phyloP scores from a whole-genome alignment of 2,113 vertebrate genomes.

The Andinoacara biseriatus region DNA sequence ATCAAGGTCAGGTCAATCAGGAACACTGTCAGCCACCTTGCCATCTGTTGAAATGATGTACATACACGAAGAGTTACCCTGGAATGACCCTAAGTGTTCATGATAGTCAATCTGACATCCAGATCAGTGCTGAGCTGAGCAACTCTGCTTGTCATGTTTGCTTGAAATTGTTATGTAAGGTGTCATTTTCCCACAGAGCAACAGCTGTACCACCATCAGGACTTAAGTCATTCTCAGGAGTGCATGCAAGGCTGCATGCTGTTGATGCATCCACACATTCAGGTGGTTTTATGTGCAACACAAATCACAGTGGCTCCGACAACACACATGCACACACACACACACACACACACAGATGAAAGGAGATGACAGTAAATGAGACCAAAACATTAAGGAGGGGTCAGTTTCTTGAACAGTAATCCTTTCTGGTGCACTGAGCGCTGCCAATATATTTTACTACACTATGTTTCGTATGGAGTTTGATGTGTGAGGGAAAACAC shows the following conservation, averaged over 20 bases:
- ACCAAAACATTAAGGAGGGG: background rate
- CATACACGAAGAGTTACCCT: slow-evolving; percentile 23
- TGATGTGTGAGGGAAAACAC: background rate
- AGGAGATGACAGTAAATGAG: background rate
- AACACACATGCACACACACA: slow-evolving; percentile 2
- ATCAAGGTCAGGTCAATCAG: slow-evolving; percentile 15
- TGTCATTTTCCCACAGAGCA: slow-evolving; percentile 50
- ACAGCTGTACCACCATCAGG: slow-evolving; percentile 53
- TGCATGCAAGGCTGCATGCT: background rate
- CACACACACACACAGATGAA: slow-evolving; percentile 9
- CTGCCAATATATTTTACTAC: background rate
- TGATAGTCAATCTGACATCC: slow-evolving; percentile 16
- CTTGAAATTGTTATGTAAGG: slow-evolving; percentile 57
- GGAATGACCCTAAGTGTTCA: slow-evolving; percentile 1
- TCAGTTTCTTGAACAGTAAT: background rate
- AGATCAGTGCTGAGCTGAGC: background rate
- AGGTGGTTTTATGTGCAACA: background rate
- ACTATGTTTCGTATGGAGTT: background rate
- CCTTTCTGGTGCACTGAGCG: background rate
- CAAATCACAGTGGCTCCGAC: slow-evolving; percentile 1
- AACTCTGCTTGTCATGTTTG: slow-evolving; percentile 33
- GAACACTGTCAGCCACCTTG: background rate
- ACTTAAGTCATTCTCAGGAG: slow-evolving; percentile 10
- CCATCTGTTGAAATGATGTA: slow-evolving; percentile 13
- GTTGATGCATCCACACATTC: slow-evolving; percentile 2